Conservation (phyloP, 2,113 vertebrate genomes). For the Peromyscus leucopus region DNA sequence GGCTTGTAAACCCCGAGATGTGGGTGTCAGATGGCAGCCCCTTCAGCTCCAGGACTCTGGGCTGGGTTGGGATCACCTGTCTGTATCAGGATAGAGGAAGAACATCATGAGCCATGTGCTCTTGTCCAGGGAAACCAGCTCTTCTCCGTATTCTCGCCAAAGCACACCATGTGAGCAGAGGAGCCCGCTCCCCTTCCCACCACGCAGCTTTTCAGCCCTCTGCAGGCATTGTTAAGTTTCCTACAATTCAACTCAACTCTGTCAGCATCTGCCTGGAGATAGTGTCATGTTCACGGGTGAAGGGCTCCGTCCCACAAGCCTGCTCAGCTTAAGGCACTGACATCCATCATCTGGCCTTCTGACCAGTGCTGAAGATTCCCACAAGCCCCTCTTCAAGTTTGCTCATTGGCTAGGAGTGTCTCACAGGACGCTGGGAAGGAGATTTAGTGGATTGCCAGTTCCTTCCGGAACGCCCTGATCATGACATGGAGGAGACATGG, state of each 20-base stretch:
- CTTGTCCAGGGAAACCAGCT: background rate
- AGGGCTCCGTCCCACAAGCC: background rate
- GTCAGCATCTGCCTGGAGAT: background rate
- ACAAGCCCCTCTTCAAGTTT: background rate
- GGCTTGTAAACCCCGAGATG: background rate
- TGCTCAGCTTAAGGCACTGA: background rate
- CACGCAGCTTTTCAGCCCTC: background rate
- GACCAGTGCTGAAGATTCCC: background rate
- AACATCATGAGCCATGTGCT: background rate
- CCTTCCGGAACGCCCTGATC: background rate
- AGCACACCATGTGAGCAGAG: no score
- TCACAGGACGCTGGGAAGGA: background rate
- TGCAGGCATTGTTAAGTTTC: background rate
- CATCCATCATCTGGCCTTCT: background rate
- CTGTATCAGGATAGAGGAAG: background rate
- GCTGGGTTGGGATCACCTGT: background rate
- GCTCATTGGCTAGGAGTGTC: background rate
- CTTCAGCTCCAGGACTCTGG: background rate
- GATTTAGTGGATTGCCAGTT: background rate
- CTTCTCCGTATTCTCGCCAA: background rate
- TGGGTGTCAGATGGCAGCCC: background rate
- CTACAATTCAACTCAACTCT: no score
- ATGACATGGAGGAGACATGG: background rate
- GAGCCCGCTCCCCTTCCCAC: background rate
- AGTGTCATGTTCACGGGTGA: background rate